Conservation (phyloP, 1,140 invertebrate species). For the Anadara kagoshimensis region DNA sequence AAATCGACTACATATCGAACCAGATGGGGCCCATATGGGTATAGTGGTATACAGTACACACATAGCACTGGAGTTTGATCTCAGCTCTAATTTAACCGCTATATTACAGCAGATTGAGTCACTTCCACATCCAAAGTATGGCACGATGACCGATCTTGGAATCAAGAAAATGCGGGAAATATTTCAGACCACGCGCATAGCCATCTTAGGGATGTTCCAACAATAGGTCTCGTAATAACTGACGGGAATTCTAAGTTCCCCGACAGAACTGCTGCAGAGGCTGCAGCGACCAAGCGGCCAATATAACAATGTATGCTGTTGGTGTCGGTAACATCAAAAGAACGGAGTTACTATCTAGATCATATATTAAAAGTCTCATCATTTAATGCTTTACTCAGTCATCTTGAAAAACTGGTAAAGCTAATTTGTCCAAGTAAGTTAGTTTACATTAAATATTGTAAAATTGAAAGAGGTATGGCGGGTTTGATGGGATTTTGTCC, state of each 20-base stretch:
- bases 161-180: slow-evolving; percentile 21
- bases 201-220: neutral
- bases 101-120: neutral
- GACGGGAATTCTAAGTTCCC: slow-evolving; percentile 26
- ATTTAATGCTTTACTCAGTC: slow-evolving; percentile 11
- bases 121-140: slow-evolving; percentile 18
- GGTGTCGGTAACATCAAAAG: slow-evolving; percentile 19
- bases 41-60: neutral
- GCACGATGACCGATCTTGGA: slow-evolving; percentile 21
- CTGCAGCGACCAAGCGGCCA: neutral
- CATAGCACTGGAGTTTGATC: neutral
- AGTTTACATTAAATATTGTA: too few relatives aligned
- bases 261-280: neutral
- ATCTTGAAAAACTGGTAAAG: slow-evolving; percentile 15
- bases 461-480: too few relatives aligned
- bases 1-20: neutral
- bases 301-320: slow-evolving; percentile 30
- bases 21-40: slow-evolving; percentile 2
- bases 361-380: slow-evolving; percentile 18
- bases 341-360: slow-evolving; percentile 2
- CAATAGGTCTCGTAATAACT: slow-evolving; percentile 19
- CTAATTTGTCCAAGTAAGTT: slow-evolving; percentile 31
- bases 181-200: neutral
- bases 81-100: neutral
- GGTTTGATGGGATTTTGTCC: too few relatives aligned